A percentile compares a stretch with the other conserved stretches of the same genome.
Conservation (phyloP, 2,888 invertebrate species). For the Lypha dubia region DNA sequence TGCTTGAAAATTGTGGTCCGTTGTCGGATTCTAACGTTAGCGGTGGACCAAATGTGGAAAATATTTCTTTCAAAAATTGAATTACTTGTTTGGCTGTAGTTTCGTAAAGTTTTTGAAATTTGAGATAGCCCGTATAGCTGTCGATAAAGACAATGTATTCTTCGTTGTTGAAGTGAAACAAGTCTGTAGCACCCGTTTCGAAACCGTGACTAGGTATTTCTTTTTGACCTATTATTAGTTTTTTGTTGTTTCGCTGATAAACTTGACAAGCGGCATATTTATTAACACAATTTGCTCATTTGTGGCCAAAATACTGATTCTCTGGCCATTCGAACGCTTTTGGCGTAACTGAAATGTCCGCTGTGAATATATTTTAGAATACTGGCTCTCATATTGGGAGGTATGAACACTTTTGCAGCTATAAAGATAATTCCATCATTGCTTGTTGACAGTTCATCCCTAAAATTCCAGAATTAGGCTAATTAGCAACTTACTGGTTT, state of each 20-base stretch:
- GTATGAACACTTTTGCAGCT: constrained; percentile 2
- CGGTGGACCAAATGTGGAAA: too few species aligned
- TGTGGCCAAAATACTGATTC: too few species aligned
- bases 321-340: too few species aligned
- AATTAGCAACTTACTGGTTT: not conserved
- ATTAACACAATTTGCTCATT: constrained; percentile 28
- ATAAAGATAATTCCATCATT: constrained; percentile 21
- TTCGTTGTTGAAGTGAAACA: constrained; percentile 34
- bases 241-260: constrained; percentile 22
- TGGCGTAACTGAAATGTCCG: too few species aligned
- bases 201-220: constrained; percentile 19
- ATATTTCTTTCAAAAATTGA: too few species aligned
- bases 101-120: constrained; percentile 51
- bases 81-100: too few species aligned
- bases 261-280: constrained; percentile 42
- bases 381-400: not conserved
- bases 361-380: constrained; percentile 32
- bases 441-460: too few species aligned
- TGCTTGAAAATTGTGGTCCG: too few species aligned
- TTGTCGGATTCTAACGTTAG: too few species aligned
- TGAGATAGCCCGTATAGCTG: constrained; percentile 28
- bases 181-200: constrained; percentile 19
- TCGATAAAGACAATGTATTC: constrained; percentile 40
- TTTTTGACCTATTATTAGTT: constrained; percentile 38
- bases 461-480: not conserved